A percentile compares a stretch with the other conserved stretches of the same genome.
phyloP scores from a whole-genome alignment of 2,888 invertebrate genomes.

The Anagyrus pseudococci region DNA sequence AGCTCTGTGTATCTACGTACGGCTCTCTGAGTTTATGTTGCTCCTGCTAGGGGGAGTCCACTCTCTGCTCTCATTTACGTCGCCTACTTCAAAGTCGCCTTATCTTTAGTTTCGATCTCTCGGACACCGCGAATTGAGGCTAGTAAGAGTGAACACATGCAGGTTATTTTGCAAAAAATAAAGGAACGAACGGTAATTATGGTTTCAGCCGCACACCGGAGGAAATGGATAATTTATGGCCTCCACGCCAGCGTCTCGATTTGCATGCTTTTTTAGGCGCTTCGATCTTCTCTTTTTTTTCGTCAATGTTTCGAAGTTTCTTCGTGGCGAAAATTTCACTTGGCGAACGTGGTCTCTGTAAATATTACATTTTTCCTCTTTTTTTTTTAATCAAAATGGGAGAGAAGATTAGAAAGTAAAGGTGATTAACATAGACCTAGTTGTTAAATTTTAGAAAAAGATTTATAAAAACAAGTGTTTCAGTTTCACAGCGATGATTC shows the following conservation, averaged over 20 bases:
- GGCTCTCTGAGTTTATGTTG: not conserved
- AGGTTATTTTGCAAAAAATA: not conserved
- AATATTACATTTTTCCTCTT: too few species aligned
- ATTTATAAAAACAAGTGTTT: too few species aligned
- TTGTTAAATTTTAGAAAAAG: too few species aligned
- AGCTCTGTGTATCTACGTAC: not conserved
- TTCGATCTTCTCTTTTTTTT: too few species aligned
- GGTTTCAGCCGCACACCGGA: not conserved
- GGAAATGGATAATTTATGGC: constrained; percentile 6
- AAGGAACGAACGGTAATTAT: not conserved
- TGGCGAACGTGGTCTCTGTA: too few species aligned
- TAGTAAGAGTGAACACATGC: constrained; percentile 17
- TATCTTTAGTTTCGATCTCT: not conserved
- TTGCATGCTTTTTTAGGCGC: not conserved
- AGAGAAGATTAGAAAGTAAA: too few species aligned
- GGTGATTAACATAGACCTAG: too few species aligned
- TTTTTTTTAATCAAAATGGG: too few species aligned
- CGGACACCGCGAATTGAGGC: not conserved
- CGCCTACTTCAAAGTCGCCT: constrained; percentile 16
- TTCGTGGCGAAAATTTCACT: too few species aligned
- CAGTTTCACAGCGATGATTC: too few species aligned
- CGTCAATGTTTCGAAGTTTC: too few species aligned
- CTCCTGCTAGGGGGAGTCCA: not conserved
- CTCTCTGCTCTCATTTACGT: constrained; percentile 27
- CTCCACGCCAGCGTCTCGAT: not conserved